phyloP scores from a whole-genome alignment of 2,113 vertebrate species.

The Capricornis sumatraensis region DNA sequence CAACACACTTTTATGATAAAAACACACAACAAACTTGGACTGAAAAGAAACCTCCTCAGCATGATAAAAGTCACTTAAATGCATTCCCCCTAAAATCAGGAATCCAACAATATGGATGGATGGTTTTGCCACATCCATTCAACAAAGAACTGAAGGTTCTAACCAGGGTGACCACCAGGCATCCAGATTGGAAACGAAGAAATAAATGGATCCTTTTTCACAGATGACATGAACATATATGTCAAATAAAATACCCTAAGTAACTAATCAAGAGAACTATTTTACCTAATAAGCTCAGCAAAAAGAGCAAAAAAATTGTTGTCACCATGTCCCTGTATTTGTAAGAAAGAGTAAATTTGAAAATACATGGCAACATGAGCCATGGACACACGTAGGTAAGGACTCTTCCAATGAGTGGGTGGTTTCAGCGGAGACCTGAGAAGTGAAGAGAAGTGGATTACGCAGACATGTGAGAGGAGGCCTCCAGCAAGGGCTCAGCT shows the following conservation, averaged over 20 bases:
- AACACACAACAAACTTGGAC: not conserved
- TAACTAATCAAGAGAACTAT: not conserved
- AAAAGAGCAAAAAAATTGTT: not conserved
- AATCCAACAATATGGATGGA: not conserved
- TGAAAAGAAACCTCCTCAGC: not conserved
- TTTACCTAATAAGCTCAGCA: not conserved
- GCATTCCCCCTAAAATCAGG: not conserved
- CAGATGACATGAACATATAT: not conserved
- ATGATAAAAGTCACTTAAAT: not conserved
- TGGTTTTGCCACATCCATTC: not conserved
- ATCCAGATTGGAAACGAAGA: not conserved
- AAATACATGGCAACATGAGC: not conserved
- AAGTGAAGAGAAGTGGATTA: not conserved
- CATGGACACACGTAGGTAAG: not conserved
- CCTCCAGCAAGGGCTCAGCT: not conserved
- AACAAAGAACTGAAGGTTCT: not conserved
- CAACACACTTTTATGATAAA: not conserved
- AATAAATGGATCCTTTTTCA: not conserved
- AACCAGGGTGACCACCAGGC: not conserved
- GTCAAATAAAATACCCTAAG: not conserved
- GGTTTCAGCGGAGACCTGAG: not conserved
- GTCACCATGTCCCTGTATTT: not conserved
- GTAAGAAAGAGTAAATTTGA: not conserved
- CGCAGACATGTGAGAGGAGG: not conserved
- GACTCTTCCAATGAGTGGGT: not conserved